Conservation (phyloP, 2,113 vertebrate genomes). For the Helogale parvula region DNA sequence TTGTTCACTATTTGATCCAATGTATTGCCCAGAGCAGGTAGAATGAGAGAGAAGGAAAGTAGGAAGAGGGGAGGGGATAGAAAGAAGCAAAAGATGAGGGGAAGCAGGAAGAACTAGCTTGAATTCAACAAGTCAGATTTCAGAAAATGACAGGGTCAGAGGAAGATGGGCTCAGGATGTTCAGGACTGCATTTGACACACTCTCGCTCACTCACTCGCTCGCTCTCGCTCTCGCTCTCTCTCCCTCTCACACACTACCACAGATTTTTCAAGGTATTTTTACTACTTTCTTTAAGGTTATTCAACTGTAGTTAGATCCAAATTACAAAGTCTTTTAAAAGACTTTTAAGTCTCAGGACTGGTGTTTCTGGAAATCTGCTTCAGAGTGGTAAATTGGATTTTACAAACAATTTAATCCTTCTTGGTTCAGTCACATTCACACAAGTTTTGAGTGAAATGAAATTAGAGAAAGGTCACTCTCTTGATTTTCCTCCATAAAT, state of each 20-base stretch:
- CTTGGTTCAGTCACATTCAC: slow-evolving; percentile 40
- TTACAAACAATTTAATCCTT: slow-evolving; percentile 65
- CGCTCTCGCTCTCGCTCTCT: neutral
- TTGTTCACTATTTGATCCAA: neutral
- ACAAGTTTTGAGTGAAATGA: neutral
- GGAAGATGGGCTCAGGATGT: neutral
- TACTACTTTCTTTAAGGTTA: slow-evolving; percentile 49
- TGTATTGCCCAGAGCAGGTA: neutral
- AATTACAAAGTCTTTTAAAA: slow-evolving; percentile 23
- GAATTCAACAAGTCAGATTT: neutral
- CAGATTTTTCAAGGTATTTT: neutral
- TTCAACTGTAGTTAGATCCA: neutral
- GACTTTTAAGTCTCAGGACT: neutral
- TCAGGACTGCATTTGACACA: neutral
- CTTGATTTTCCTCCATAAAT: neutral
- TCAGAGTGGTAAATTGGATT: slow-evolving; percentile 43
- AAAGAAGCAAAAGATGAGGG: neutral
- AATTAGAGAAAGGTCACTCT: neutral
- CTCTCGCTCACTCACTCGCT: neutral
- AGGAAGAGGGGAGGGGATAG: fast-evolving
- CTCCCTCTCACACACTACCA: neutral
- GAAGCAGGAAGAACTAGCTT: neutral
- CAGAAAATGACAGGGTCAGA: neutral
- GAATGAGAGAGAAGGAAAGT: neutral
- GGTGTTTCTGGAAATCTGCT: neutral